Evolutionary conservation across 2,113 vertebrate genomes (phyloP), one percentile per base, ranked within the genome.

Genomic region (Stigmatopora argus): DNA sequence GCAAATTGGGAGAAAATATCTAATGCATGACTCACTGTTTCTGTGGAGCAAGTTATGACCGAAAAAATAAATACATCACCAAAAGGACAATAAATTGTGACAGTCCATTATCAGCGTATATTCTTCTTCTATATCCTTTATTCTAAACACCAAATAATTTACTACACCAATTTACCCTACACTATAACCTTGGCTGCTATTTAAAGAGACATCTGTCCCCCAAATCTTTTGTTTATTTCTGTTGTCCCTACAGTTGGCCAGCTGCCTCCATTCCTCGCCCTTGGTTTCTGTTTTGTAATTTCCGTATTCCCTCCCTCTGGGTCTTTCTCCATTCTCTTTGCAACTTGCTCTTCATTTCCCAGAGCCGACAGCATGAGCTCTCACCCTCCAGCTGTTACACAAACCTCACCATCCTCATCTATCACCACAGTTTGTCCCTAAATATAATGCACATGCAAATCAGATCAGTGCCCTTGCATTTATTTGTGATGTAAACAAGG

Each of bases 341-440:
- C 78, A 78, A 63, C 56, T 89, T 87, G 81, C 79, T 72, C 77
- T 81, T 77, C 78, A 81, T 81, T 81, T 75, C 70, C 71, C 72
- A 78, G 62, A 83, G 84, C 84, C 78, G 86, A 83, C 79, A 85
- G 78, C 82, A 72, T 65, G 67, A 59, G 70, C 77, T 71, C 75
- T 61, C 74, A 77, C 55, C 69, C 64, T 71, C 82, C 85, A 88
- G 89, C 87, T 89, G 87, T 89, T 89, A 75, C 71, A 57, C 78
- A 77, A 70, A 56, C 65, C 48, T 31, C 21, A 52, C 18, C 31
- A 23, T 41, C 62, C 67, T 62, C 66, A 60, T 74, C 70, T 64
- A 62, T 64, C 71, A 19, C 66, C 14, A 7, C 58, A 62, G 71
- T 56, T 72, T 71, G 64, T 74, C 69, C 73, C 61, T 64, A 49